Evolutionary conservation across 2,888 invertebrate genomes (phyloP).

Genomic region (Hecatera dysodea): DNA sequence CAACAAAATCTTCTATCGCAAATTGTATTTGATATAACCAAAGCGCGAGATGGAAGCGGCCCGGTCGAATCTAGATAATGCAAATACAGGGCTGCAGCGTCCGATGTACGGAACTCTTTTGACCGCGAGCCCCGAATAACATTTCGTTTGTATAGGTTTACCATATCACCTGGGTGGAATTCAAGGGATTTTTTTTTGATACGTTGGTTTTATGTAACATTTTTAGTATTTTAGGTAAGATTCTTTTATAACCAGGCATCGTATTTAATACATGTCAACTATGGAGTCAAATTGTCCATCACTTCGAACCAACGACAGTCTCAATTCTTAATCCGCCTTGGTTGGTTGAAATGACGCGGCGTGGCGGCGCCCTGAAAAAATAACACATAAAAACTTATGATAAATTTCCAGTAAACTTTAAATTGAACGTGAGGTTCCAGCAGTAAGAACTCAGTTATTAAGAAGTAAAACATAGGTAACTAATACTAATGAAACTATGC

Average conservation of each 20-base stretch:
- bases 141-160: slow-evolving; percentile 71
- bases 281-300: too few species aligned
- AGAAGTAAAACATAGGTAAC: too few species aligned
- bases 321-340: too few species aligned
- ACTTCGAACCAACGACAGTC: too few species aligned
- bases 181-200: slow-evolving; percentile 1
- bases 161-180: slow-evolving; percentile 48
- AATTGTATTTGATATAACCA: slow-evolving; percentile 87
- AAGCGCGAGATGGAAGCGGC: slow-evolving; percentile 85
- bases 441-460: too few species aligned
- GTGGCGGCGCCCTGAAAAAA: too few species aligned
- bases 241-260: not conserved
- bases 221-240: not conserved
- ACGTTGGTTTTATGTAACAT: not conserved
- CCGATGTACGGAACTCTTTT: slow-evolving; percentile 76
- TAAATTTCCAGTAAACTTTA: too few species aligned
- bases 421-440: too few species aligned
- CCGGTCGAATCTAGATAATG: slow-evolving; percentile 85
- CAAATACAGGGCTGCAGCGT: slow-evolving; percentile 77
- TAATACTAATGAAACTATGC: not conserved
- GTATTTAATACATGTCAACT: too few species aligned
- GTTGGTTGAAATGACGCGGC: too few species aligned
- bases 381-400: too few species aligned
- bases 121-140: slow-evolving; percentile 73
- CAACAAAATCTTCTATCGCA: slow-evolving; percentile 82